phyloP scores from a whole-genome alignment of 2,888 invertebrate genomes.

The Drosophila pseudotakahashii region DNA sequence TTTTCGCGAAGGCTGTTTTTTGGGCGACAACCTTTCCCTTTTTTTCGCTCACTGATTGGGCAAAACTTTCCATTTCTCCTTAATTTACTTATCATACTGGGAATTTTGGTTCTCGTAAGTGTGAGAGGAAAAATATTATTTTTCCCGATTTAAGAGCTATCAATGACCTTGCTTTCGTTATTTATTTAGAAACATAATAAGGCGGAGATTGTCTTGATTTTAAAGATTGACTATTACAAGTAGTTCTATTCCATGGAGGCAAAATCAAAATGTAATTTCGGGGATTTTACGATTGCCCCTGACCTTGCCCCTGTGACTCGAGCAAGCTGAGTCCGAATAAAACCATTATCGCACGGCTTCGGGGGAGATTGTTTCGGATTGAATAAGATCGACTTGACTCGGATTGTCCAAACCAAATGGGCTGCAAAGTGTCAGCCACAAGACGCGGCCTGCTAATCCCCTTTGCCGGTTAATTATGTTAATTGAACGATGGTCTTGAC shows the following conservation, averaged over 20 bases:
- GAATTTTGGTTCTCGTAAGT: background rate
- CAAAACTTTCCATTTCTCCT: constrained; percentile 40
- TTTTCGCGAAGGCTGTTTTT: constrained; percentile 19
- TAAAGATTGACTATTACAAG: background rate
- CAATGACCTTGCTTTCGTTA: constrained; percentile 15
- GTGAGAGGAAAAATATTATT: background rate
- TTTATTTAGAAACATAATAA: background rate
- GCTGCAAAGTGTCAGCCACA: constrained; percentile 56
- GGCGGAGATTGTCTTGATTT: constrained; percentile 2
- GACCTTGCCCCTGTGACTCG: constrained; percentile 39
- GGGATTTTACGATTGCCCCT: constrained; percentile 12
- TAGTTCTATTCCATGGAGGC: background rate
- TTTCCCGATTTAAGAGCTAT: background rate
- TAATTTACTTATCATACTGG: constrained; percentile 3
- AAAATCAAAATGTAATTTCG: background rate
- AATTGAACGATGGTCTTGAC: constrained; percentile 80
- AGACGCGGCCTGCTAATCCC: constrained; percentile 64
- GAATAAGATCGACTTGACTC: constrained; percentile 12
- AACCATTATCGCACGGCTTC: constrained; percentile 39
- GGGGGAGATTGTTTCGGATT: constrained; percentile 36
- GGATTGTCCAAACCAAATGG: constrained; percentile 9
- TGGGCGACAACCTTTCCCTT: constrained; percentile 49
- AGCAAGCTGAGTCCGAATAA: constrained; percentile 28
- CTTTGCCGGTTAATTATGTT: constrained; percentile 76
- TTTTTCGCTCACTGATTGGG: constrained; percentile 8